Evolutionary conservation across 2,797 vertebrate genomes (phyloP).

Genomic region (Xenops minutus): DNA sequence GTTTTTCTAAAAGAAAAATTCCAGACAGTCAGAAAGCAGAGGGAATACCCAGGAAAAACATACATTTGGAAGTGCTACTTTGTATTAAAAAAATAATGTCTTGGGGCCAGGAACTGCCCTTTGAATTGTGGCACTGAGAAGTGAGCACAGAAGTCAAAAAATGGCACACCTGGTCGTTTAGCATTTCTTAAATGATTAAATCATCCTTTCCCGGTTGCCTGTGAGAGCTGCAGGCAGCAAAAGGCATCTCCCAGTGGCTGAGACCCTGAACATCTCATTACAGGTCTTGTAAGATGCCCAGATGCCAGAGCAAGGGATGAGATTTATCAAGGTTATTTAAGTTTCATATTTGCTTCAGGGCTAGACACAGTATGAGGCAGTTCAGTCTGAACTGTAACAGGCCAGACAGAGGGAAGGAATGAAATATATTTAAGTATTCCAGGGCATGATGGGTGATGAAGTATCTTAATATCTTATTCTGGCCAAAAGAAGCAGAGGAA

Average conservation of each 20-base stretch:
- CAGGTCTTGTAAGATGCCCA: neutral
- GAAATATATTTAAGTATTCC: neutral
- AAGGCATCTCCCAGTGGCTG: neutral
- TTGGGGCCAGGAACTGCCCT: constrained; percentile 28
- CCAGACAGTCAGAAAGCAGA: constrained; percentile 46
- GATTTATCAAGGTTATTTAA: neutral
- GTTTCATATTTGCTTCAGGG: neutral
- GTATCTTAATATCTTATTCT: neutral
- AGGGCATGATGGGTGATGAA: neutral
- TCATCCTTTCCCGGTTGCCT: neutral
- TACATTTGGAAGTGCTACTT: constrained; percentile 30
- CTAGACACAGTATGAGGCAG: neutral
- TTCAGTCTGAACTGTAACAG: neutral
- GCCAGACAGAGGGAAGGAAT: neutral
- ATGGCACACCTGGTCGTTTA: neutral
- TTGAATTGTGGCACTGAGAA: constrained; percentile 25
- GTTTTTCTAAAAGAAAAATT: constrained; percentile 44
- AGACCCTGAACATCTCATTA: neutral
- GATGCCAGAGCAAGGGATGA: neutral
- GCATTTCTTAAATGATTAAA: constrained; percentile 30
- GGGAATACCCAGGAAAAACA: constrained; percentile 13
- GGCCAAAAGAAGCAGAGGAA: neutral
- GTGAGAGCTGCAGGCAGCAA: neutral
- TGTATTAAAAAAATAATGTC: constrained; percentile 19
- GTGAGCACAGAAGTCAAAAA: constrained; percentile 22